Base-by-base conservation (phyloP, 2,797 vertebrate species). In the Nasua narica region DNA sequence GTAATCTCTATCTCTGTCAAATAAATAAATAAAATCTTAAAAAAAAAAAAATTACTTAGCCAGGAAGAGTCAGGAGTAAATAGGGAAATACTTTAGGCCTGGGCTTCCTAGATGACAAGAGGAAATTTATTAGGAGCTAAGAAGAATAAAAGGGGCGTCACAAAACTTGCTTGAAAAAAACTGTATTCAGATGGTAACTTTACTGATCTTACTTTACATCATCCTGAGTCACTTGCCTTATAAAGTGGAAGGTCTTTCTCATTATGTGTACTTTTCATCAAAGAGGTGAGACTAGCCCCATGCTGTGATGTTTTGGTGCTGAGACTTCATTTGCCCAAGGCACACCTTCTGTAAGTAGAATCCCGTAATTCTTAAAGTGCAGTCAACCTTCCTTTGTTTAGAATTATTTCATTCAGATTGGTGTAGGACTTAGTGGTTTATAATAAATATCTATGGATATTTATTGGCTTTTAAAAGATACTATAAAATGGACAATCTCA, bases 401-500 rank as follows among this genome's bases (percentile, higher is more conserved):
- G 52, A 91, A 90, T 92, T 92, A 72, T 0, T 87, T 2, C 19
- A 3, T 89, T 85, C 92, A 74, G 86, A 67, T 0, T 37, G 77
- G 90, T 95, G 69, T 96, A 90, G 90, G 94, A 88, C 65, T 90
- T 78, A 70, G n/a, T 82, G 50, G 60, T 90, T 72, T 4, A 35
- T n/a, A 98, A 96, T 89, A 92, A 90, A 69, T 89, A 85, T 76
- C 93, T 96, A 69, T 0, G 84, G 93, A 83, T 78, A 90, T 94
- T 92, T 89, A 92, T 37, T 32, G 87, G 69, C 87, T 97, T 93
- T 97, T 95, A 96, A 91, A 98, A 97, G 87, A 85, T 23, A 91
- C 0, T 93, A 86, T 98, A 95, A 97, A 97, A 90, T 3, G 81
- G 98, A 97, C 97, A 97, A 65, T 79, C 54, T 95, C 96, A 87